phyloP scores from a whole-genome alignment of 2,888 invertebrate species.

The Adelognathus sp. region DNA sequence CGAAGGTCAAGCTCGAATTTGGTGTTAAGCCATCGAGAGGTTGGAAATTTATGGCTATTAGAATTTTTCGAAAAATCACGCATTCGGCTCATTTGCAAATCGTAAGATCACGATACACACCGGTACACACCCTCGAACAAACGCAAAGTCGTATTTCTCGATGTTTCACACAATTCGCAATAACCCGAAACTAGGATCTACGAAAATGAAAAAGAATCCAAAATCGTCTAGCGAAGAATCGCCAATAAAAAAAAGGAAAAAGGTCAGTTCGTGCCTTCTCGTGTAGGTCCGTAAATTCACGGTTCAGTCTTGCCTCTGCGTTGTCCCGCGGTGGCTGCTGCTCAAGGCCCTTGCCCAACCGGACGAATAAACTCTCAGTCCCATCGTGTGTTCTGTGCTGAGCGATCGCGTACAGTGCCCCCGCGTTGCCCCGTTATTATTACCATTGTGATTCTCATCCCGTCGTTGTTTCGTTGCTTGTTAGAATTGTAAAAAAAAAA shows the following conservation, averaged over 20 bases:
- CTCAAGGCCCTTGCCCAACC: neutral
- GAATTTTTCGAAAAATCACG: too few species aligned
- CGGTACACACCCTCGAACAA: too few species aligned
- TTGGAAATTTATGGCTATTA: too few species aligned
- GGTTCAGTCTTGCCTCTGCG: neutral
- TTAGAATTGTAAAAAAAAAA: neutral
- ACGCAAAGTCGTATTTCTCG: too few species aligned
- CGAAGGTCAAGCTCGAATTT: too few species aligned
- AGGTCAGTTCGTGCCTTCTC: neutral
- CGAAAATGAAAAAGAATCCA: neutral
- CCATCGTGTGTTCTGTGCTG: neutral
- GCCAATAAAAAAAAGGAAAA: too few species aligned
- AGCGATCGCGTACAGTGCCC: neutral
- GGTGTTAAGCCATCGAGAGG: too few species aligned
- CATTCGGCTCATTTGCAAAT: too few species aligned
- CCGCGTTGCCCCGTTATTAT: neutral
- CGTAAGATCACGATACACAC: too few species aligned
- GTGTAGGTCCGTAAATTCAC: neutral
- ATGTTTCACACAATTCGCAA: too few species aligned
- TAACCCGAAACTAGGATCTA: too few species aligned
- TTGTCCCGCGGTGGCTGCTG: neutral
- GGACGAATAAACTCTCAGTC: slow-evolving; percentile 11
- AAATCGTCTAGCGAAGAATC: too few species aligned
- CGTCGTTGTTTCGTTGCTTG: neutral
- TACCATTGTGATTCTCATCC: neutral